Percentiles rank a stretch among this genome's conserved stretches.
These are phyloP conservation scores for Saguinus imperator DNA, from an alignment of 2,113 vertebrate species.

Conservation along the genomic window DNA sequence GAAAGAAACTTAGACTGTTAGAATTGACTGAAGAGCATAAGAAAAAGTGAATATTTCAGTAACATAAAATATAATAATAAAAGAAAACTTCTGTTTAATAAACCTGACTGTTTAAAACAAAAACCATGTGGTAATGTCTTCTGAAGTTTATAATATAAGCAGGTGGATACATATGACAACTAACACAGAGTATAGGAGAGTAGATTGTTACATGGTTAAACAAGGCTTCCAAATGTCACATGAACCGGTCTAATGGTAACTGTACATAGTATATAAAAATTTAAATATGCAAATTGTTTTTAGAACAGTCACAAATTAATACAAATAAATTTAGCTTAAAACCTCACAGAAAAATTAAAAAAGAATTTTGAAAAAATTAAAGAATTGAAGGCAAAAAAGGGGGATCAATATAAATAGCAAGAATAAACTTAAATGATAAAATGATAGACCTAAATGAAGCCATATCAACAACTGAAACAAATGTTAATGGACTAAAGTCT, in stretches of 20 bases:
- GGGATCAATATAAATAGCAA: not conserved
- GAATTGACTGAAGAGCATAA: not conserved
- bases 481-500: not conserved
- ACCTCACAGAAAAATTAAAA: not conserved
- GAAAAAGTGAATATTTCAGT: not conserved
- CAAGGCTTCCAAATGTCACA: not conserved
- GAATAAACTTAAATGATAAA: not conserved
- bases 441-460: not conserved
- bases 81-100: not conserved
- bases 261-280: not conserved
- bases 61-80: not conserved
- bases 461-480: not conserved
- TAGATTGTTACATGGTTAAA: not conserved
- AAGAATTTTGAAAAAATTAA: not conserved
- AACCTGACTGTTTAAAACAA: not conserved
- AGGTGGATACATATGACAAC: not conserved
- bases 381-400: not conserved
- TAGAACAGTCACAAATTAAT: not conserved
- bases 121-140: not conserved
- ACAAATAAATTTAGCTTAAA: not conserved
- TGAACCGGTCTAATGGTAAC: not conserved
- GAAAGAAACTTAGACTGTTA: not conserved
- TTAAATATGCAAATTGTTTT: not conserved
- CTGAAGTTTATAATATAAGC: not conserved
- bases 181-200: not conserved